Evolutionary conservation across 2,888 invertebrate genomes (phyloP).

Genomic region (Cyclophora punctaria): DNA sequence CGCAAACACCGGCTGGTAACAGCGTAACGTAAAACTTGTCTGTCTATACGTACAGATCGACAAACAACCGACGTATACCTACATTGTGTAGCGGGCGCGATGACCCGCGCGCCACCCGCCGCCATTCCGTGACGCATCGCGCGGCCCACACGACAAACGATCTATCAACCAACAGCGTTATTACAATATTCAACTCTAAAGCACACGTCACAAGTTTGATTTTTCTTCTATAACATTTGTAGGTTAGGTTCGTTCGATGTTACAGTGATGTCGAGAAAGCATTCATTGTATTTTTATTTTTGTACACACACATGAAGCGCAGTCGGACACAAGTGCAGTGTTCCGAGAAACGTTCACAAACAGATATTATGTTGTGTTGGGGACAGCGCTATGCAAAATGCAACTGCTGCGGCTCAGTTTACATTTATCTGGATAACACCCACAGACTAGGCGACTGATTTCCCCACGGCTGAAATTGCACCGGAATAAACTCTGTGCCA

Average conservation of each 20-base stretch:
- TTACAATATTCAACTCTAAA: constrained; percentile 23
- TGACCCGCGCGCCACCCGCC: constrained; percentile 54
- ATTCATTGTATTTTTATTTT: constrained; percentile 62
- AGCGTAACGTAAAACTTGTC: constrained; percentile 49
- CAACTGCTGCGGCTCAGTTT: constrained; percentile 26
- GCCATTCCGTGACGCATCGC: constrained; percentile 58
- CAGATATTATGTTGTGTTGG: constrained; percentile 32
- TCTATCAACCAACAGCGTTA: constrained; percentile 19
- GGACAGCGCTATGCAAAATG: constrained; percentile 33
- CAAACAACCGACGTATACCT: constrained; percentile 39
- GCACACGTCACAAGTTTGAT: constrained; percentile 12
- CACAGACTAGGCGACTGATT: too few species aligned
- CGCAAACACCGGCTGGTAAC: constrained; percentile 61
- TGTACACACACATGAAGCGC: constrained; percentile 38
- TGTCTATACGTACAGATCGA: constrained; percentile 36
- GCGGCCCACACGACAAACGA: constrained; percentile 28
- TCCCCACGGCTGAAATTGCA: too few species aligned
- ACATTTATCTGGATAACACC: not conserved
- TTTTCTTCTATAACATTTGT: constrained; percentile 19
- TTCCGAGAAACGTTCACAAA: constrained; percentile 55
- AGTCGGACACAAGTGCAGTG: constrained; percentile 56
- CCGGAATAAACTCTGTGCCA: too few species aligned
- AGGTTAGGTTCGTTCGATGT: constrained; percentile 28
- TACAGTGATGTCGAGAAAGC: constrained; percentile 48
- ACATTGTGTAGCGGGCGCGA: constrained; percentile 49